A percentile compares a stretch with the other conserved stretches of the same genome.
phyloP scores from a whole-genome alignment of 2,113 vertebrate species.

The Baryphthengus martii region DNA sequence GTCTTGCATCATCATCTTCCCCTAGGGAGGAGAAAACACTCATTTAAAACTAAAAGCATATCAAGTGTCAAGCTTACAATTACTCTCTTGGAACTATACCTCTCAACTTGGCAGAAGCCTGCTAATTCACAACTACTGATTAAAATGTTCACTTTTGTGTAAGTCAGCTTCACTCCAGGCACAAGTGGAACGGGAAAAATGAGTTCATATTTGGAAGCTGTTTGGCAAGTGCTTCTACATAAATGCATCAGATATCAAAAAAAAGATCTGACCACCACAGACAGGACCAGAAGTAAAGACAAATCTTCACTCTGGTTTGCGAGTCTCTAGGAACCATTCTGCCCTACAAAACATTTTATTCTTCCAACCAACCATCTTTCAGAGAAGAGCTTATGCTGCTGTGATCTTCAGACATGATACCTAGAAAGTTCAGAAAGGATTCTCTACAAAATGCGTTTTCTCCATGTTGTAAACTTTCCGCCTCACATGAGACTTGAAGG shows the following conservation, averaged over 20 bases:
- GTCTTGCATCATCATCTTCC: slow-evolving; percentile 94
- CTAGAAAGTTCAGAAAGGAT: neutral
- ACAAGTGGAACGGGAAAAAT: neutral
- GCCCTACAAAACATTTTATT: neutral
- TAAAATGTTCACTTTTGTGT: neutral
- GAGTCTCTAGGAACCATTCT: neutral
- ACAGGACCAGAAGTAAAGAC: neutral
- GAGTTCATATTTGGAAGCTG: neutral
- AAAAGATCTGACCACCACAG: neutral
- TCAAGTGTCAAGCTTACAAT: neutral
- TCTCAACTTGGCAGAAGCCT: neutral
- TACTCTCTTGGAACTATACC: neutral
- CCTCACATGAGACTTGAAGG: neutral
- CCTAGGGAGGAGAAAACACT: slow-evolving; percentile 63
- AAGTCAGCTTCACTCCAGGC: neutral
- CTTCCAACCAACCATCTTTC: neutral
- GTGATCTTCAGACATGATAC: neutral
- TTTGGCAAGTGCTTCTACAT: neutral
- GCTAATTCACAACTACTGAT: neutral
- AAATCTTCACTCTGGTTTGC: neutral
- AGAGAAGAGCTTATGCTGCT: neutral
- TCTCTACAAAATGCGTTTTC: neutral
- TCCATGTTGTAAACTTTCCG: neutral
- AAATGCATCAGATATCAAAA: neutral
- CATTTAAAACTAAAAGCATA: neutral